A percentile compares a stretch with the other conserved stretches of the same genome.
Evolutionary conservation across 2,113 vertebrate genomes (phyloP).

Genomic region (Mixornis gularis): DNA sequence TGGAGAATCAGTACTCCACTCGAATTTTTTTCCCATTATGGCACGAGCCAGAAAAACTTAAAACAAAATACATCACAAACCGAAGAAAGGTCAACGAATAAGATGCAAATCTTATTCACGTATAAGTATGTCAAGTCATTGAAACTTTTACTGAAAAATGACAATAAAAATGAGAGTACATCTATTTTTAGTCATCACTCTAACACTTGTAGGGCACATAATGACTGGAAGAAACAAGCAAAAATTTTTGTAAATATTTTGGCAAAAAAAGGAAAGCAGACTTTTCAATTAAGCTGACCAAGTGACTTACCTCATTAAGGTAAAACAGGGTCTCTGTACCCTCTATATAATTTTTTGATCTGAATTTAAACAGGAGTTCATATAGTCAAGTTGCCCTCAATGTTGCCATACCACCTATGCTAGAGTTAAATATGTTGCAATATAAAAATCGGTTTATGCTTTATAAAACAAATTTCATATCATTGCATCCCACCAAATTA

Average conservation of each 20-base stretch:
- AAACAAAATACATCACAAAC: background rate
- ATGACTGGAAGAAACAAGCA: background rate
- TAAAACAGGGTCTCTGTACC: background rate
- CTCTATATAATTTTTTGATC: background rate
- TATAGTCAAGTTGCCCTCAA: background rate
- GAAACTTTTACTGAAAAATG: background rate
- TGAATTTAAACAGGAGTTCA: background rate
- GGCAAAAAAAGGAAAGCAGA: background rate
- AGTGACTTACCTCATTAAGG: background rate
- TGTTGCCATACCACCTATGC: background rate
- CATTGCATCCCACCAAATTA: background rate
- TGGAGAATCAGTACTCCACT: background rate
- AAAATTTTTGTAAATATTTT: background rate
- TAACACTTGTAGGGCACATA: background rate
- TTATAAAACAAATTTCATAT: background rate
- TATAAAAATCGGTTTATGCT: background rate
- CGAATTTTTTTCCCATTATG: background rate
- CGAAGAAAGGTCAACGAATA: background rate
- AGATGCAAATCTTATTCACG: background rate
- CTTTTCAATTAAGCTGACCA: background rate
- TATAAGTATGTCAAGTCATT: background rate
- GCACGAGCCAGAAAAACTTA: background rate
- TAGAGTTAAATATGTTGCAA: background rate
- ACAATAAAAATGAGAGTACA: background rate
- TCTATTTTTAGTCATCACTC: background rate